Evolutionary conservation across 2,888 invertebrate genomes (phyloP), one percentile per base, ranked within the genome.

Genomic region (Drosophila setosimentum): DNA sequence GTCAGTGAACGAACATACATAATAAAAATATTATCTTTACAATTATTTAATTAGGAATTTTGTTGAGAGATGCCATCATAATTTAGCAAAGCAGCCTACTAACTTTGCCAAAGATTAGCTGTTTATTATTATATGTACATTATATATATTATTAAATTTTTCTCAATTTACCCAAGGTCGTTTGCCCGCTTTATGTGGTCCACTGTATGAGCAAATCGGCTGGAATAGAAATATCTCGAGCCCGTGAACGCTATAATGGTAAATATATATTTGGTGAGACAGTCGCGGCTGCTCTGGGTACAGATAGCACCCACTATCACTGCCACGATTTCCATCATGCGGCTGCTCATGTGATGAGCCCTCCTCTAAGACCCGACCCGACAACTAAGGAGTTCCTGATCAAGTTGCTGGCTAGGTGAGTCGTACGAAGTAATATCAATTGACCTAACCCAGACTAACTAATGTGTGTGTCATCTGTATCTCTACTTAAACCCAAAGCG

Each of bases 161-260:
- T 2, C 5, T 10, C 5, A 2, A 10, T 33, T 10, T 35, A 27
- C 5, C n/a, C 30, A 33, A 92, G 92, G 90, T 88, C n/a, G 91
- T 92, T 76, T 93, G 93, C 85, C 99, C 99, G 5, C 95, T 99
- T 74, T 97, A 97, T 94, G 96, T 99, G 90, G 99, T 99, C 90
- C 99, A 99, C 95, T 97, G 99, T 92, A 99, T 99, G 99, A 98
- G 98, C 91, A 97, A 96, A 94, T 96, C 96, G 74, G 98, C 99
- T 3, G 97, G 97, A 66, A 95, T 96, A 77, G 96, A 96, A 71
- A 93, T 99, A 85, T 95, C 95, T 45, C 93, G 94, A 40, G 97
- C 97, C 16, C 94, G 96, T 76, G 80, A 89, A 51, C 94, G 95
- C 61, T 94, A 94, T 24, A 94, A 94, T 75, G 94, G 94, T 78